Base-by-base conservation (phyloP, 2,113 vertebrate species). In the Acrocephalus kingi region DNA sequence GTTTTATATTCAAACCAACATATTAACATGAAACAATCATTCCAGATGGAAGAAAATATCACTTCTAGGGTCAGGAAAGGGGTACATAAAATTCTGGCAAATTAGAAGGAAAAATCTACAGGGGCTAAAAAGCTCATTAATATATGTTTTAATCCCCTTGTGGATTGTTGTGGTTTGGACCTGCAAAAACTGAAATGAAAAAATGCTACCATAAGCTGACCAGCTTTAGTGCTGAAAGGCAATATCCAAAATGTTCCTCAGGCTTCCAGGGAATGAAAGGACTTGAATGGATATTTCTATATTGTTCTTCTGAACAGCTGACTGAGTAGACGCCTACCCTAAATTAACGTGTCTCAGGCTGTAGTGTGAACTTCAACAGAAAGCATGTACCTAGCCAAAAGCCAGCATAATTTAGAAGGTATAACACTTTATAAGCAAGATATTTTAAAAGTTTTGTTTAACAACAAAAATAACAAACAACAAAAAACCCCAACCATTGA, bases 1-100 rank as follows among this genome's bases (percentile, higher is more conserved):
- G 80, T 96, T 96, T 97, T 97, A 96, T 95, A 92, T 87, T 96
- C 56, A 97, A 92, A 94, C 92, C 93, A 89, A 45, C 80, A 68
- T 89, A 96, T 93, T 95, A 96, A 96, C 87, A 95, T 94, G 90
- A 92, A 97, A 93, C 90, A 97, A 97, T 93, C 88, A 81, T 89
- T 96, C 96, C 94, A 97, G 96, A 96, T 97, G 96, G 96, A 96
- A 87, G 90, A 96, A 96, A 96, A 96, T 95, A 93, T 95, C 83
- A 87, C 73, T 95, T 92, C 85, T 96, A 84, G 76, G 96, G 96
- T 97, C 96, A 96, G 77, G 52, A 92, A 97, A 80, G 92, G 96
- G 96, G 94, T 96, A 95, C 92, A 92, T 92, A 96, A 96, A 96
- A 93, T 90, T 95, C 93, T 96, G 96, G 88, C 94, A 95, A 96